These are phyloP conservation scores for Dendroctonus valens DNA, from an alignment of 1,140 invertebrate genomes.

Conservation along the genomic window DNA sequence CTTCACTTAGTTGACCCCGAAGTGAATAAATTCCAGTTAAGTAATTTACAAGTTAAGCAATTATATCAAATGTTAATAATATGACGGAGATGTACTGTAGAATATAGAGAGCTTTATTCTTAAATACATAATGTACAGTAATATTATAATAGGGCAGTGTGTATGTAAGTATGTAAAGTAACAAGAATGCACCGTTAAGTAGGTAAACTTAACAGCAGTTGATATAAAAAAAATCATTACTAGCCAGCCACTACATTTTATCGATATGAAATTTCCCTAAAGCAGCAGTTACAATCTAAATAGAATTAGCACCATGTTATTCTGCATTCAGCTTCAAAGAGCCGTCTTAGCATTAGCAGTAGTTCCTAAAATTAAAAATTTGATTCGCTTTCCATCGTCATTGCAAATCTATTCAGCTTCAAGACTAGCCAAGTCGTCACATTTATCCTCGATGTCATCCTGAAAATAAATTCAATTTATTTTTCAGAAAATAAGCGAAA, in stretches of 20 bases:
- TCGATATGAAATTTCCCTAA: neutral
- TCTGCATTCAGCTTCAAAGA: constrained; percentile 23
- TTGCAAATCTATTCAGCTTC: constrained; percentile 1
- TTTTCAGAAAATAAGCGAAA: too few relatives aligned
- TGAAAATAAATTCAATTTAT: constrained; percentile 44
- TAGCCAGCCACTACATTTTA: neutral
- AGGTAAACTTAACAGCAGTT: constrained; percentile 12
- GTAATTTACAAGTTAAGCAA: too few relatives aligned
- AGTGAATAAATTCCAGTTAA: too few relatives aligned
- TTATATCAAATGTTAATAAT: too few relatives aligned
- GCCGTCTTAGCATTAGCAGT: neutral
- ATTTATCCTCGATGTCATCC: constrained; percentile 61
- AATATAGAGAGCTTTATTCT: constrained; percentile 2
- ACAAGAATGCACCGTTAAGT: constrained; percentile 18
- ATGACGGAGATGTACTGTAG: too few relatives aligned
- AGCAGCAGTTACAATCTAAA: neutral
- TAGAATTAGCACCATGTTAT: constrained; percentile 38
- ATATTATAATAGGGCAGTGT: constrained; percentile 21
- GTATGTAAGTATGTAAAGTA: constrained; percentile 28
- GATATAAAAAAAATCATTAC: neutral
- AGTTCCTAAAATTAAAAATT: neutral
- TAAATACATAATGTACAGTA: constrained; percentile 9
- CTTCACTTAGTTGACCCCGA: too few relatives aligned
- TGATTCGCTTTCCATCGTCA: neutral
- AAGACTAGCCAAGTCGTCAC: constrained; percentile 50